These are phyloP conservation scores for Drosophila ustulata DNA, from an alignment of 2,888 invertebrate species.

Conservation along the genomic window DNA sequence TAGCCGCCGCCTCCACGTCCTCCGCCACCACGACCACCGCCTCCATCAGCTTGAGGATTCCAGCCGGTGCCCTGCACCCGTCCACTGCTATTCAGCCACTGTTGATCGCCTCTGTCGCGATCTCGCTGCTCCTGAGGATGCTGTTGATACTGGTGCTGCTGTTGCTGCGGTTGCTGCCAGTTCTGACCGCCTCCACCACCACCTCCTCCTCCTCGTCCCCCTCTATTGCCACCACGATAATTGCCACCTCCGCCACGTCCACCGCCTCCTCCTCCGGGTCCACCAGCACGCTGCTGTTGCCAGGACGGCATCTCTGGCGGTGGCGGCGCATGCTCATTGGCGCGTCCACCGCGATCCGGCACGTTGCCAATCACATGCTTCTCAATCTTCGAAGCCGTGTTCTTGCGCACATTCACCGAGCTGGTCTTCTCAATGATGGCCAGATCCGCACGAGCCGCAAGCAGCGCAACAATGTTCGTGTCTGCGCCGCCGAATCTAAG, in stretches of 20 bases:
- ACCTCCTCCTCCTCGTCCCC: constrained; percentile 60
- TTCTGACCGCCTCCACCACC: constrained; percentile 69
- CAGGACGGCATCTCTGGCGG: constrained; percentile 99
- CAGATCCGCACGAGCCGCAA: constrained; percentile 94
- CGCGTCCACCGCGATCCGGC: constrained; percentile 97
- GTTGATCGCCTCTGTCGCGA: constrained; percentile 59
- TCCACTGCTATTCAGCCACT: constrained; percentile 81
- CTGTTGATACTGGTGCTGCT: constrained; percentile 60
- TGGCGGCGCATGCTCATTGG: constrained; percentile 95
- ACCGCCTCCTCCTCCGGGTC: constrained; percentile 83
- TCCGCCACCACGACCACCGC: constrained; percentile 42
- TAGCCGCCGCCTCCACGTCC: constrained; percentile 49
- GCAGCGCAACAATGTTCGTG: constrained; percentile 90
- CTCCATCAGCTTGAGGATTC: constrained; percentile 63
- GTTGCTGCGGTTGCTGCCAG: constrained; percentile 63
- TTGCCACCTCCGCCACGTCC: constrained; percentile 77
- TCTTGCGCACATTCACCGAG: constrained; percentile 92
- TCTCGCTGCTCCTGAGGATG: constrained; percentile 69
- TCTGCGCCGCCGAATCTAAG: constrained; percentile 84
- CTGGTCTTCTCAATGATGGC: constrained; percentile 97
- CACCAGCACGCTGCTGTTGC: constrained; percentile 89
- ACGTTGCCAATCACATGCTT: constrained; percentile 96
- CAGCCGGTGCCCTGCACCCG: constrained; percentile 84
- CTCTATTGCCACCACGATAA: constrained; percentile 76
- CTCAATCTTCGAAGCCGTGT: constrained; percentile 93